Percentiles rank a stretch among this genome's conserved stretches.
These are phyloP conservation scores for Maniola jurtina DNA, from an alignment of 1,140 invertebrate species.

Conservation along the genomic window DNA sequence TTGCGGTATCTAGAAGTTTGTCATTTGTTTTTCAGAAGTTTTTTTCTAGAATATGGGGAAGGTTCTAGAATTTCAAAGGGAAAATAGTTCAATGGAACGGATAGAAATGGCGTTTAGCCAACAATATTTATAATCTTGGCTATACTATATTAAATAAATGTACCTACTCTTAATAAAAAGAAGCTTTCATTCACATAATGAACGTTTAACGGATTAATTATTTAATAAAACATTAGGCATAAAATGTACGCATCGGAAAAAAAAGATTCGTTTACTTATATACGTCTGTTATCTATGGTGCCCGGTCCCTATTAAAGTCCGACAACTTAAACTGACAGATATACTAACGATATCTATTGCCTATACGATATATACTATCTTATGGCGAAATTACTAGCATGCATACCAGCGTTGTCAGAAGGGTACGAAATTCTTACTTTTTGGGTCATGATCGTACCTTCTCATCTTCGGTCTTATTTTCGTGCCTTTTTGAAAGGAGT, in stretches of 20 bases:
- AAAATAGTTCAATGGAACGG: not conserved
- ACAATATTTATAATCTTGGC: not conserved
- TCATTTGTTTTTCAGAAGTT: no score
- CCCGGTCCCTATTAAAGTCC: not conserved
- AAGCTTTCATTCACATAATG: not conserved
- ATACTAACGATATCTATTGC: no score
- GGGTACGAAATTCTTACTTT: no score
- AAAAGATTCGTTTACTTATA: slow-evolving; percentile 3
- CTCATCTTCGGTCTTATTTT: no score
- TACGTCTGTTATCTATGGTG: not conserved
- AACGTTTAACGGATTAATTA: not conserved
- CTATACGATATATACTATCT: no score
- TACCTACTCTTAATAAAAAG: not conserved
- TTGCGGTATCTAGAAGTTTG: no score
- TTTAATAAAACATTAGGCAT: not conserved
- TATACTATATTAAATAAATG: slow-evolving; percentile 5
- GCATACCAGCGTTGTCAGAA: no score
- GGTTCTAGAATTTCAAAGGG: not conserved
- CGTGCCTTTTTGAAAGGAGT: no score
- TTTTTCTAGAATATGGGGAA: no score
- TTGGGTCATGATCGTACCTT: no score
- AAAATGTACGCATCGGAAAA: not conserved
- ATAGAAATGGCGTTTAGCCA: not conserved
- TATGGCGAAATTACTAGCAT: no score
- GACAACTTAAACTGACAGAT: no score